These are phyloP conservation scores for Eupithecia insigniata DNA, from an alignment of 2,888 invertebrate genomes.

Conservation along the genomic window DNA sequence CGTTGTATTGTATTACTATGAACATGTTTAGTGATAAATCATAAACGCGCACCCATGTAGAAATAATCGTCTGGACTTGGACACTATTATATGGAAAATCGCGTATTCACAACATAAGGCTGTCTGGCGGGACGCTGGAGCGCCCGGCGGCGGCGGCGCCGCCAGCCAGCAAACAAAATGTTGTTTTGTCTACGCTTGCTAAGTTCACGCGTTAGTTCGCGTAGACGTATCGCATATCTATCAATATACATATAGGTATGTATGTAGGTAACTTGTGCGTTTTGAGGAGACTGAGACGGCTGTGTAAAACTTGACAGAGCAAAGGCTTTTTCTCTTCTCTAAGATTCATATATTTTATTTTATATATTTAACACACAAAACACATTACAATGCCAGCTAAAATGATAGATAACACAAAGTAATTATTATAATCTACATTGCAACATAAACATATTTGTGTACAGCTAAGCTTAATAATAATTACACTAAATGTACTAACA, in stretches of 20 bases:
- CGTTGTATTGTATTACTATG: neutral
- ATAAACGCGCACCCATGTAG: conserved; percentile 18
- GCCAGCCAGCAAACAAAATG: conserved; percentile 2
- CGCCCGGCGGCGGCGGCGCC: neutral
- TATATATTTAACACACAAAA: too few species aligned
- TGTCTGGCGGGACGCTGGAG: conserved; percentile 13
- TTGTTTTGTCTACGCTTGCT: conserved; percentile 24
- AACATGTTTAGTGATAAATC: conserved; percentile 8
- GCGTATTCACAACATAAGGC: conserved; percentile 12
- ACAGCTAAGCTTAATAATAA: too few species aligned
- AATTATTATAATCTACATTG: too few species aligned
- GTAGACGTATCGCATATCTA: conserved; percentile 8
- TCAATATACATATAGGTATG: neutral
- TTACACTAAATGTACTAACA: too few species aligned
- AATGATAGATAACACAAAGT: too few species aligned
- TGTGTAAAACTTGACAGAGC: neutral
- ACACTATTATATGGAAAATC: conserved; percentile 17
- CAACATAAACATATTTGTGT: too few species aligned
- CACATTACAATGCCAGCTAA: too few species aligned
- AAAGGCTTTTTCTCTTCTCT: neutral
- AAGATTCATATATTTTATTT: neutral
- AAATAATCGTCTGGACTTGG: conserved; percentile 23
- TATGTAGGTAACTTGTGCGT: neutral
- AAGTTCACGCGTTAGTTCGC: conserved; percentile 22
- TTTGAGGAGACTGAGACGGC: neutral